Base-by-base conservation (phyloP, 2,797 vertebrate genomes). In the Myiotriccus ornatus region DNA sequence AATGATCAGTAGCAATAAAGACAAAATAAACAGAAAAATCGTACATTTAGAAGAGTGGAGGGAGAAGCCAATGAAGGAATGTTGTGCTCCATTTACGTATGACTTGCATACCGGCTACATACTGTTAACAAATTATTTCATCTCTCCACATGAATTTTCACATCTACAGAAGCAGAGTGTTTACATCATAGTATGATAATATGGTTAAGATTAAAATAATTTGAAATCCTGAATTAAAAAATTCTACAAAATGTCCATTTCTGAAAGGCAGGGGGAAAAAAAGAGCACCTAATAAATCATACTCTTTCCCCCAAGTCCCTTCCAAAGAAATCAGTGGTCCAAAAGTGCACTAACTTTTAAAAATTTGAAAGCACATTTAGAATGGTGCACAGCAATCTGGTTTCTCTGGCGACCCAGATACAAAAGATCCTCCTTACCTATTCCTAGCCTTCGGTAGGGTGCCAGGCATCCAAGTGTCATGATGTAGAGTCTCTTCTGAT, bases 391-490 rank as follows among this genome's bases (percentile, higher is more conserved):
- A 91, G 52, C 24, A 67, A 14, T 15, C 9, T 46, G 24, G 5
- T 56, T 63, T 71, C 53, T 87, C 27, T 49, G 32, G 74, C 14
- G 49, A 63, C 22, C 60, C 23, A 4, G 32, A 34, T 3, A 49
- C 10, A 55, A 81, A 89, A 69, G 28, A 52, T 30, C 22, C 60
- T 90, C 27, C 97, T 98, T 98, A 99, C 99, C 99, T 98, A 99
- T 99, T 98, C 99, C 99, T 98, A 99, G 98, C 97, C 99, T 99
- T 97, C 99, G 98, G 97, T 99, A 99, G 74, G 99, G 99, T 93
- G 99, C 99, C 98, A 99, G 98, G 98, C 99, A 99, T 94, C 99
- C 99, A 10, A 99, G 98, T 41, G 99, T 99, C 99, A 99, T 99
- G 98, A 99, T 99, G 98, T 99, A 99, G 95, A 99, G 98, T 97